These are phyloP conservation scores for Eumacrocentrus americanus DNA, from an alignment of 2,888 invertebrate genomes.

Conservation along the genomic window DNA sequence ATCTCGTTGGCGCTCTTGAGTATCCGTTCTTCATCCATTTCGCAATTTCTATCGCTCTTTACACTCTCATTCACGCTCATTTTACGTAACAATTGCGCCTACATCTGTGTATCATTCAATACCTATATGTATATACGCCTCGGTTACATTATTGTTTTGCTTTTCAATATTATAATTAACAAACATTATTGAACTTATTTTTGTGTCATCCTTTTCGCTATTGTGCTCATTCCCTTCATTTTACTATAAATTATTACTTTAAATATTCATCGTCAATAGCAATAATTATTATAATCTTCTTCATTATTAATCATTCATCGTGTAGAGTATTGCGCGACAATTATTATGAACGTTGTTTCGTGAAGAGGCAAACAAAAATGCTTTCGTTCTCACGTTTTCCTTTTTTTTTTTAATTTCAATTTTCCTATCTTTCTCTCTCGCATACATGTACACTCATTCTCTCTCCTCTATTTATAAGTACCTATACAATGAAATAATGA, in stretches of 20 bases:
- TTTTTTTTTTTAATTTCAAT: not conserved
- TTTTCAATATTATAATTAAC: not conserved
- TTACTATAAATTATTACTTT: constrained; percentile 20
- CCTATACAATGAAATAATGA: constrained; percentile 25
- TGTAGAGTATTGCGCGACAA: constrained; percentile 42
- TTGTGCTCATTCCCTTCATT: constrained; percentile 1
- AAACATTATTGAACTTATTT: no score
- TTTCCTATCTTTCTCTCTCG: constrained; percentile 8
- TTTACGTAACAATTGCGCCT: not conserved
- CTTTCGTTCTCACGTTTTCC: not conserved
- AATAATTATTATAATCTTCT: constrained; percentile 27
- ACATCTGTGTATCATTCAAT: not conserved
- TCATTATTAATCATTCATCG: constrained; percentile 34
- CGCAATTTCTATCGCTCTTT: constrained; percentile 24
- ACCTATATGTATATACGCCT: not conserved
- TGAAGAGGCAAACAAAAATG: constrained; percentile 10
- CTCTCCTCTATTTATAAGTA: constrained; percentile 29
- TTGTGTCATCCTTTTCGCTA: not conserved
- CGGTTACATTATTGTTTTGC: constrained; percentile 11
- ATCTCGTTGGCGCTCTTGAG: constrained; percentile 25
- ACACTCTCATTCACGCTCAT: constrained; percentile 6
- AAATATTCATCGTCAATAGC: constrained; percentile 24
- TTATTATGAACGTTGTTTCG: constrained; percentile 36
- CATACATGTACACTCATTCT: not conserved
- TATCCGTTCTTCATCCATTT: constrained; percentile 1